Evolutionary conservation across 2,113 vertebrate species (phyloP).

Genomic region (Cynoglossus semilaevis): DNA sequence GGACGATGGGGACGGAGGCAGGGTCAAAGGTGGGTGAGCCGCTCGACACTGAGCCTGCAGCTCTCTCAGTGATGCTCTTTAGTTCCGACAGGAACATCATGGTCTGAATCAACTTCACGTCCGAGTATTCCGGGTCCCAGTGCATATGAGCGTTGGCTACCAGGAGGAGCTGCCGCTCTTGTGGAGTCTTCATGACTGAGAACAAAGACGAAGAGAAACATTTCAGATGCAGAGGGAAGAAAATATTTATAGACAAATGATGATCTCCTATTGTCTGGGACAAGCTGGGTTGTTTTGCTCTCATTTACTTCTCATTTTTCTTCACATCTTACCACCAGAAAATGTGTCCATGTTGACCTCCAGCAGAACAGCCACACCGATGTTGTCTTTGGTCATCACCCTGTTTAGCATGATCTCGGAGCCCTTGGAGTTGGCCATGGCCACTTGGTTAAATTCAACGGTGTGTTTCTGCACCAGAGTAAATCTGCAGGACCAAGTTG

Average conservation of each 20-base stretch:
- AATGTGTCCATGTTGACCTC: conserved; percentile 93
- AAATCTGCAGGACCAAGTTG: conserved; percentile 77
- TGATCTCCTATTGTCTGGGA: not conserved
- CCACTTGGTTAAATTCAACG: conserved; percentile 98
- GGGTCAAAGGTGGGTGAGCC: conserved; percentile 82
- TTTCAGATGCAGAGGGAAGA: too few relatives aligned
- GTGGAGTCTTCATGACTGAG: conserved; percentile 83
- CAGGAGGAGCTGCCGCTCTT: conserved; percentile 89
- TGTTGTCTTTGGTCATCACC: conserved; percentile 99
- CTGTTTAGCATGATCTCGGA: conserved; percentile 98
- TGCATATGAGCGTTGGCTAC: conserved; percentile 99
- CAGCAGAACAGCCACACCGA: conserved; percentile 91
- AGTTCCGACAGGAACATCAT: conserved; percentile 99
- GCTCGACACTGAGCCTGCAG: conserved; percentile 77
- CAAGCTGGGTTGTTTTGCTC: not conserved
- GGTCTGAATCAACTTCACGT: conserved; percentile 97
- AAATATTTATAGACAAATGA: not conserved
- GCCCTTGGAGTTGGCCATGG: conserved; percentile 98
- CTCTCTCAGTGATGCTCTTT: conserved; percentile 94
- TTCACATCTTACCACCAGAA: conserved; percentile 85
- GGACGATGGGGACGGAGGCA: conserved; percentile 92
- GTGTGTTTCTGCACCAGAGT: conserved; percentile 95
- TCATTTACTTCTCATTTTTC: not conserved
- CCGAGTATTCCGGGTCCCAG: conserved; percentile 98
- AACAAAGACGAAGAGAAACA: not conserved